These are phyloP conservation scores for Silurus asotus DNA, from an alignment of 2,113 vertebrate species.

Conservation along the genomic window DNA sequence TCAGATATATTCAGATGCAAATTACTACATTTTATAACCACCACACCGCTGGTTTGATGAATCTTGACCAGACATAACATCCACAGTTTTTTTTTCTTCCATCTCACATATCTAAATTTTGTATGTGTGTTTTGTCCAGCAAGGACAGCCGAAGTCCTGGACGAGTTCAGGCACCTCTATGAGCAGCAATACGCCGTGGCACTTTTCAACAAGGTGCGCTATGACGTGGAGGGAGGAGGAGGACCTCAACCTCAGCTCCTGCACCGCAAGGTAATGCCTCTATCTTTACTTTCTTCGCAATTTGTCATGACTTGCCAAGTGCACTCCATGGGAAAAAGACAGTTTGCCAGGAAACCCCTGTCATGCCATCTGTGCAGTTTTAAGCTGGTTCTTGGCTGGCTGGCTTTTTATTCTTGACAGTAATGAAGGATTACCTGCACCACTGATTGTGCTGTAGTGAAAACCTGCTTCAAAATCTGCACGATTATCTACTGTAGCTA, in stretches of 20 bases:
- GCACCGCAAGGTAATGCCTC: slow-evolving; percentile 83
- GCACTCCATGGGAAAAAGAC: not conserved
- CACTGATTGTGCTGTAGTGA: not conserved
- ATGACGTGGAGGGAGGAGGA: slow-evolving; percentile 85
- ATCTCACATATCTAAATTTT: not conserved
- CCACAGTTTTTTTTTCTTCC: not conserved
- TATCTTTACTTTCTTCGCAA: not conserved
- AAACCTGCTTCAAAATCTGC: not conserved
- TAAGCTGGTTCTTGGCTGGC: not conserved
- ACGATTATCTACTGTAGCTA: not conserved
- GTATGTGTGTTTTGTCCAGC: slow-evolving; percentile 67
- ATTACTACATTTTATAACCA: not conserved
- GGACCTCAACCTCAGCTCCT: slow-evolving; percentile 86
- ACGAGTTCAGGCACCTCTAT: slow-evolving; percentile 79
- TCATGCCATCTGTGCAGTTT: not conserved
- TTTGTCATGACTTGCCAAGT: not conserved
- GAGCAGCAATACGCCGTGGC: slow-evolving; percentile 85
- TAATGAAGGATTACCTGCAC: not conserved
- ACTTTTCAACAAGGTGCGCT: slow-evolving; percentile 89
- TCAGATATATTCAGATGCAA: not conserved
- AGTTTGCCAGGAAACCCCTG: not conserved
- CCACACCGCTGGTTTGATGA: not conserved
- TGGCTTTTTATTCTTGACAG: not conserved
- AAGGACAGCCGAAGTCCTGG: slow-evolving; percentile 77
- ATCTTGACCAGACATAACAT: not conserved